Conservation (phyloP, 2,797 vertebrate species). For the Peromyscus nudipes region DNA sequence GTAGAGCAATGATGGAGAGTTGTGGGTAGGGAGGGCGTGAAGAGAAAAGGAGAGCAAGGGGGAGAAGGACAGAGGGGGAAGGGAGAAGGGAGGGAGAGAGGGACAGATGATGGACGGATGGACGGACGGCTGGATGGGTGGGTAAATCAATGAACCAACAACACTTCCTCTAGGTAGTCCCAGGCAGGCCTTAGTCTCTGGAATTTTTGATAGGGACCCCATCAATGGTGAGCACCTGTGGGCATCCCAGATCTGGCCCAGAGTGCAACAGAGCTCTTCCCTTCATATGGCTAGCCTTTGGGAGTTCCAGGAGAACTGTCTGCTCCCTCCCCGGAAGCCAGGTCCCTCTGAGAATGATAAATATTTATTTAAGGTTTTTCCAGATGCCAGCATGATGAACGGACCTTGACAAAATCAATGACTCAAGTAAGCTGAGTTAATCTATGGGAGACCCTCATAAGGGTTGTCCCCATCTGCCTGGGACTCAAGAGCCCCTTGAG, state of each 20-base stretch:
- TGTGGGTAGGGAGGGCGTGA: too few relatives aligned
- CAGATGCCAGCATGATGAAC: slow-evolving; percentile 73
- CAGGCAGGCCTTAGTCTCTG: neutral
- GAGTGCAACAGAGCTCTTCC: neutral
- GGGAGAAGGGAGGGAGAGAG: neutral
- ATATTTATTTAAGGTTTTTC: slow-evolving; percentile 77
- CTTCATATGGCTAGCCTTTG: accelerated
- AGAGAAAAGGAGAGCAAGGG: neutral
- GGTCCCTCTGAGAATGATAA: slow-evolving; percentile 26
- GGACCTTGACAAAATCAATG: slow-evolving; percentile 78
- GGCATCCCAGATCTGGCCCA: neutral
- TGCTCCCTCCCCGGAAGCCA: neutral
- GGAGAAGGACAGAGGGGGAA: neutral
- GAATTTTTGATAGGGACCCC: accelerated
- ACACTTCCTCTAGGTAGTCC: neutral
- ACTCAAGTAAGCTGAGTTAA: slow-evolving; percentile 70
- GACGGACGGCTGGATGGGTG: neutral
- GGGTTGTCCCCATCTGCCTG: slow-evolving; percentile 71
- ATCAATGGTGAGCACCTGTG: neutral
- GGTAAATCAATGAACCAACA: neutral
- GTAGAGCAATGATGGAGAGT: neutral
- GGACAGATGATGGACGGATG: neutral
- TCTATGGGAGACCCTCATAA: slow-evolving; percentile 75
- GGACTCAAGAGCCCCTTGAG: slow-evolving; percentile 63
- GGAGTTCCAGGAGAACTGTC: neutral